Conservation (phyloP, 2,113 vertebrate genomes). For the Paramormyrops kingsleyae region DNA sequence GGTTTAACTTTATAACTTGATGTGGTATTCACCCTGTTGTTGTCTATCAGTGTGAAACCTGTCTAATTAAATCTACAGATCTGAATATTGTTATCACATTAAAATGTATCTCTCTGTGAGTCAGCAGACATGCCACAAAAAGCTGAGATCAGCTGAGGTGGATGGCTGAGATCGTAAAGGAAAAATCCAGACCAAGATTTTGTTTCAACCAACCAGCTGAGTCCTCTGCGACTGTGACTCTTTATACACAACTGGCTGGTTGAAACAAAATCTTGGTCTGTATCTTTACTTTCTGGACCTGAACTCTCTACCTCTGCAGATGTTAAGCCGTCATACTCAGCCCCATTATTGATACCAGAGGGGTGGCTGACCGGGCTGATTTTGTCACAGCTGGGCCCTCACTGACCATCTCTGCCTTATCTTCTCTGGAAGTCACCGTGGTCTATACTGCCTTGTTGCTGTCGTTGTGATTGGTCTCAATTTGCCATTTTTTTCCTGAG, state of each 20-base stretch:
- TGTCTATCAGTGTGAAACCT: neutral
- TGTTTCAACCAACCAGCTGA: neutral
- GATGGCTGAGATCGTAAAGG: neutral
- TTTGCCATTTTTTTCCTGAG: neutral
- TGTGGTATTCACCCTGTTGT: neutral
- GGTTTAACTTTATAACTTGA: neutral
- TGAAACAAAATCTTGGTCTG: no score
- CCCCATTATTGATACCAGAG: neutral
- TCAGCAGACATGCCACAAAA: neutral
- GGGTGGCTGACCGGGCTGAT: neutral
- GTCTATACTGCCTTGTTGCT: neutral
- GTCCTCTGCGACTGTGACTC: neutral
- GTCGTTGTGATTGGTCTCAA: neutral
- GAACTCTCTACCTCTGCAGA: neutral
- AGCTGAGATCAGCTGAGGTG: neutral
- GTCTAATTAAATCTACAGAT: neutral
- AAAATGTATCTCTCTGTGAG: neutral
- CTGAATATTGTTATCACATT: neutral
- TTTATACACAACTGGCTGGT: neutral
- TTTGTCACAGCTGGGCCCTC: neutral
- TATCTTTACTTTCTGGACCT: neutral
- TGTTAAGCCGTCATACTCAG: neutral
- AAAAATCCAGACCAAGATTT: neutral
- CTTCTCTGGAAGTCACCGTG: neutral
- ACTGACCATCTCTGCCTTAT: neutral